phyloP scores from a whole-genome alignment of 2,113 vertebrate species.

The Heliornis fulica region DNA sequence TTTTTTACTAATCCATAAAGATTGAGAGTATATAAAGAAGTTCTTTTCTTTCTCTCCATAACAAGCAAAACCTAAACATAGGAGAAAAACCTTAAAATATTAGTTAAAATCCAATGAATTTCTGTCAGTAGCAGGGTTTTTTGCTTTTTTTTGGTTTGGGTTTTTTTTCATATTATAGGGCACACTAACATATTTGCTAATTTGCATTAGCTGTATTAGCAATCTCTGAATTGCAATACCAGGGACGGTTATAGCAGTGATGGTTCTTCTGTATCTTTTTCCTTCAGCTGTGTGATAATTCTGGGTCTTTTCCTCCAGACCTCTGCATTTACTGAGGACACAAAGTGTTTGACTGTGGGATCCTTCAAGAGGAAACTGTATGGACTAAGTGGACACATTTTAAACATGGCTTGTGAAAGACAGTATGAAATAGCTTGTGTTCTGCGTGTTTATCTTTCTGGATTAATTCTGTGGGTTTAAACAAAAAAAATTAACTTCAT shows the following conservation, averaged over 20 bases:
- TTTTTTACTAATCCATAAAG: neutral
- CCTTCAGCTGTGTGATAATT: neutral
- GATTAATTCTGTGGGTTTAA: neutral
- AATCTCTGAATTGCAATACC: neutral
- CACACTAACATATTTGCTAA: neutral
- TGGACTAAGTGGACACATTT: accelerated
- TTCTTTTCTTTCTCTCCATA: neutral
- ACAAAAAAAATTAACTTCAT: neutral
- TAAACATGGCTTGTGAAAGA: neutral
- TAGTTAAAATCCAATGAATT: neutral
- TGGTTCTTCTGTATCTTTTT: neutral
- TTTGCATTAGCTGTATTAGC: neutral
- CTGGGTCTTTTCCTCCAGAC: neutral
- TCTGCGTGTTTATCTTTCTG: neutral
- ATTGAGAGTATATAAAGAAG: neutral
- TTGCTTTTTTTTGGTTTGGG: no score
- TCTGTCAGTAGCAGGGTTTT: neutral
- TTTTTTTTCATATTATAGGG: neutral
- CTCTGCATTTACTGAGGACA: neutral
- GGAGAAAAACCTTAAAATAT: neutral
- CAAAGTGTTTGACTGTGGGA: neutral
- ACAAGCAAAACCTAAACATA: neutral
- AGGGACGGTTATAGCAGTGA: neutral
- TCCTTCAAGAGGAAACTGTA: neutral
- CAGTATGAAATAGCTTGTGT: neutral